Evolutionary conservation across 2,113 vertebrate genomes (phyloP).

Genomic region (Apaloderma vittatum): DNA sequence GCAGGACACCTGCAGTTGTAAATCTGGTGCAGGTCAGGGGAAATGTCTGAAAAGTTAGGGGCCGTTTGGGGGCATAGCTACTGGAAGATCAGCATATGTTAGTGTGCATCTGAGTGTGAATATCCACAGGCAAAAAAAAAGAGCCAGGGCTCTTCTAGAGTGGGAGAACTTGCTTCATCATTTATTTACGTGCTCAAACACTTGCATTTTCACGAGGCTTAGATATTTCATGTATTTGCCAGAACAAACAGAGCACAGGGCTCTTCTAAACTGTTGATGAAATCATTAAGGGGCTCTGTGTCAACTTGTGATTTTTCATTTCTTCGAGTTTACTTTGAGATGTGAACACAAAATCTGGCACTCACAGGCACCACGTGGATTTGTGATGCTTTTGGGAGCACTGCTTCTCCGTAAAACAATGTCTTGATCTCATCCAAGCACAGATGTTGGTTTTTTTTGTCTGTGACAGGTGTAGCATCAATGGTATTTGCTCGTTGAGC

Average conservation of each 20-base stretch:
- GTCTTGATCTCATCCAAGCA: neutral
- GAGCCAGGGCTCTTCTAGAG: neutral
- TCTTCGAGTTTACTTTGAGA: neutral
- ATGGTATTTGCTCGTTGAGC: neutral
- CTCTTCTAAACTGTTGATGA: neutral
- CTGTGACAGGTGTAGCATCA: neutral
- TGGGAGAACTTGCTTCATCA: neutral
- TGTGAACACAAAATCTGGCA: neutral
- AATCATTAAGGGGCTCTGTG: neutral
- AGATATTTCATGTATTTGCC: neutral
- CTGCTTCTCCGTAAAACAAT: neutral
- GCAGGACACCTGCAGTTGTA: neutral
- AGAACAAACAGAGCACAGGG: neutral
- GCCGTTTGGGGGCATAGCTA: neutral
- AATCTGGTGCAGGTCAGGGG: neutral
- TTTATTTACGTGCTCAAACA: slow-evolving; percentile 1
- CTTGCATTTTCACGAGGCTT: neutral
- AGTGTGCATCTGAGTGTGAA: neutral
- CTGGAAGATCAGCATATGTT: neutral
- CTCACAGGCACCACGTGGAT: neutral
- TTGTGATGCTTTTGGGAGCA: neutral
- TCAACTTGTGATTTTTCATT: slow-evolving; percentile 29
- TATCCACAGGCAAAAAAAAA: neutral
- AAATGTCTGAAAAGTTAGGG: neutral
- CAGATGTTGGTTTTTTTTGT: slow-evolving; percentile 9